These are phyloP conservation scores for Spodoptera frugiperda DNA, from an alignment of 1,140 invertebrate genomes.

Conservation along the genomic window DNA sequence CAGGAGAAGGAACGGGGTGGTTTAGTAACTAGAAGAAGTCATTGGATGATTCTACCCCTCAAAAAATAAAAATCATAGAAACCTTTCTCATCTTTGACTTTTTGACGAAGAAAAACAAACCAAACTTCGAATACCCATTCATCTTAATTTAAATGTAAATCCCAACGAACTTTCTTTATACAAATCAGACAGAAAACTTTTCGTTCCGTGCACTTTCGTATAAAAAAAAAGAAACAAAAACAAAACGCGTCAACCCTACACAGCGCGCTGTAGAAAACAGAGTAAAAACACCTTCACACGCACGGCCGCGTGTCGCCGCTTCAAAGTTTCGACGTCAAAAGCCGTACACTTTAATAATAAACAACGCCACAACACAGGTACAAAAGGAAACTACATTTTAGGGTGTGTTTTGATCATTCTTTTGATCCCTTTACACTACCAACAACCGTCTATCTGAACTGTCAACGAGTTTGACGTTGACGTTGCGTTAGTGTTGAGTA, in stretches of 20 bases:
- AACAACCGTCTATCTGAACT: background rate
- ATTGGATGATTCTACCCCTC: too few relatives aligned
- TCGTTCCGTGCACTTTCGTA: background rate
- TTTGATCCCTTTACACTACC: conserved; percentile 3
- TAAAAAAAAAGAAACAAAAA: background rate
- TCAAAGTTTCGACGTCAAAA: conserved; percentile 21
- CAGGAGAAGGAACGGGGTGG: too few relatives aligned
- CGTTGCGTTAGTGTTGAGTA: background rate
- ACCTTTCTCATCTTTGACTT: too few relatives aligned
- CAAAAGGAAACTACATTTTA: conserved; percentile 18
- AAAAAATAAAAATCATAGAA: too few relatives aligned
- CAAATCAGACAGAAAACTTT: too few relatives aligned
- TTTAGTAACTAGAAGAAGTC: too few relatives aligned
- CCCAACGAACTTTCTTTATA: too few relatives aligned
- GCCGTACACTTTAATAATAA: conserved; percentile 10
- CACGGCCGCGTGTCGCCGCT: background rate
- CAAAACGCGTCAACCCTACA: background rate
- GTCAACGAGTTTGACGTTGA: conserved; percentile 13
- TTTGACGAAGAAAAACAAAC: too few relatives aligned
- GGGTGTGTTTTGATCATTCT: conserved; percentile 12
- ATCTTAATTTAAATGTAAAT: too few relatives aligned
- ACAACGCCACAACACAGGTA: background rate
- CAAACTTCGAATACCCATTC: too few relatives aligned
- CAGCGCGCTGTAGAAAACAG: background rate
- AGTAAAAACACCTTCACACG: conserved; percentile 1